These are phyloP conservation scores for Hippocampus mohnikei DNA, from an alignment of 2,113 vertebrate species.

Conservation along the genomic window DNA sequence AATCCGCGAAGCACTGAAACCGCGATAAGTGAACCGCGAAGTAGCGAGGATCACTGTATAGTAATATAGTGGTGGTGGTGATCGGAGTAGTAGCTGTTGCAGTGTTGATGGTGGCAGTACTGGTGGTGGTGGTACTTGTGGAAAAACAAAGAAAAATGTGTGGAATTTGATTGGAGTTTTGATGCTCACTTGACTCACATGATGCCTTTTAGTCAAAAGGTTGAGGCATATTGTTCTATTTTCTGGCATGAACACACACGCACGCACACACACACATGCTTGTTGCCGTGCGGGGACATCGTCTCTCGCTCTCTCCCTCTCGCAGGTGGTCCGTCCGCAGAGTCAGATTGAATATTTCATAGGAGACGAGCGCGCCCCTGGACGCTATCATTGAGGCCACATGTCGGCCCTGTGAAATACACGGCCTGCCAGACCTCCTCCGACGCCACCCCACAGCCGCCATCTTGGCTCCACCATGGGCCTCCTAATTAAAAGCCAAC, in stretches of 20 bases:
- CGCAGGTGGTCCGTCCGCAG: slow-evolving; percentile 93
- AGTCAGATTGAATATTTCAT: slow-evolving; percentile 97
- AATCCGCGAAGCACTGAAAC: too few species aligned
- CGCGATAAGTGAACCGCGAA: too few species aligned
- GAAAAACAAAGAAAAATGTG: too few species aligned
- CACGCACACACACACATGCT: slow-evolving; percentile 38
- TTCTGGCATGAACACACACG: neutral
- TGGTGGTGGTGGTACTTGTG: too few species aligned
- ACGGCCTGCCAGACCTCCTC: slow-evolving; percentile 81
- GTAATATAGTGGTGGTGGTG: too few species aligned
- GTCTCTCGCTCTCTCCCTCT: slow-evolving; percentile 63
- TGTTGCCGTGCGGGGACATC: slow-evolving; percentile 56
- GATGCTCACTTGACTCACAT: neutral
- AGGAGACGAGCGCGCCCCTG: slow-evolving; percentile 83
- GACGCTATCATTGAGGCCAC: slow-evolving; percentile 96
- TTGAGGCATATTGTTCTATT: neutral
- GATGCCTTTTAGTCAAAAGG: neutral
- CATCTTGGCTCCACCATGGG: slow-evolving; percentile 51
- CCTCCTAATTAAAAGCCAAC: slow-evolving; percentile 87
- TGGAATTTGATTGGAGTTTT: neutral
- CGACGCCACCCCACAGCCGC: slow-evolving; percentile 11
- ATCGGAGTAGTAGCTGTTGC: too few species aligned
- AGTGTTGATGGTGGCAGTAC: too few species aligned
- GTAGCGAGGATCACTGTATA: too few species aligned
- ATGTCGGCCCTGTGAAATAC: slow-evolving; percentile 95